Evolutionary conservation across 23 tunicate species (phyloP), one percentile per base, ranked within the genome.

Genomic region (Oikopleura vanhoeffeni): DNA sequence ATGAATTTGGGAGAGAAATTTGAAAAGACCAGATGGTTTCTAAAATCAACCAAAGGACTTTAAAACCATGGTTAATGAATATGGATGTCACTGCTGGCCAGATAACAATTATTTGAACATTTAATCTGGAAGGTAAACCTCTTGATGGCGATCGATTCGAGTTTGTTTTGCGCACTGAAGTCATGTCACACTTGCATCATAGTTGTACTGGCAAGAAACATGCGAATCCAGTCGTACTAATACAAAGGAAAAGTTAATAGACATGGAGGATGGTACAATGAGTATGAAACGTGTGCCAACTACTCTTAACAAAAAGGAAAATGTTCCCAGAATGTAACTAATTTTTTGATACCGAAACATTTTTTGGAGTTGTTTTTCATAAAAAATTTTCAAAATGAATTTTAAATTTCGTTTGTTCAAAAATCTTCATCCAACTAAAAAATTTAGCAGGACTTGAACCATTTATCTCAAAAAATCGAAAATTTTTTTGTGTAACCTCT

Each of bases 61-160:
- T 38, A 71, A 18, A 18, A 30, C 27, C 4, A 33, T 33, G 36
- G 35, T 71, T 30, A 71, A 71, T 38, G 38, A 71, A 32, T 71
- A 71, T 30, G 79, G 79, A 18, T 71, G 79, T 38, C 35, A 71
- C 38, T 71, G 79, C 79, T 71, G 79, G 79, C 34, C 79, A 33
- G 3, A 38, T 13, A 38, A 18, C 4, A 4, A 71, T 18, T 8
- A n/a, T n/a, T 8, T 8, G 79, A 71, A 3, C 27, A 71, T 2
- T 71, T 71, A 30, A 24, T 2, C 38, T 33, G 79, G 36, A 2
- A 71, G 3, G 79, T 33, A 28, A 71, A 18, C 4, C 79, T 38
- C 79, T 38, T 71, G 4, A 38, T 18, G 4, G 79, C 34, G 2
- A 33, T 71, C 79, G 79, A 71, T 32, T 28, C 38, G 3, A 71